Conservation (phyloP, 2,888 invertebrate species). For the Tiphia femorata region DNA sequence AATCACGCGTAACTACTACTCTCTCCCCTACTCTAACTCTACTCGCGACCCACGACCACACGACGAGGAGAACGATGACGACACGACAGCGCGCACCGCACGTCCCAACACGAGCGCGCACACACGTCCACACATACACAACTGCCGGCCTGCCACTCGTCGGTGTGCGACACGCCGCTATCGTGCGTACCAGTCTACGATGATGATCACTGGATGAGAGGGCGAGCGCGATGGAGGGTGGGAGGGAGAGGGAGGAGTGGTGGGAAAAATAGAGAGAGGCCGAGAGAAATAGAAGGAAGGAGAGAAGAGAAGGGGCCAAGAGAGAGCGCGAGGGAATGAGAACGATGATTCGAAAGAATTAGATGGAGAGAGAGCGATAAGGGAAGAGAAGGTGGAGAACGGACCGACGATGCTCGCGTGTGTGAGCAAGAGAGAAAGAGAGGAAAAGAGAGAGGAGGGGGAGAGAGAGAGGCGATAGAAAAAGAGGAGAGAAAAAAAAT, state of each 20-base stretch:
- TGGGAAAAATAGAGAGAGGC: conserved; percentile 14
- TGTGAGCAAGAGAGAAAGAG: conserved; percentile 9
- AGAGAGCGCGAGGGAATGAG: neutral
- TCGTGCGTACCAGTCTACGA: too few relatives aligned
- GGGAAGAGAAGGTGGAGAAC: neutral
- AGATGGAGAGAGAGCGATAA: too few relatives aligned
- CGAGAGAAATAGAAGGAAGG: neutral
- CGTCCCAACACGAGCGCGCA: too few relatives aligned
- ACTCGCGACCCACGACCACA: too few relatives aligned
- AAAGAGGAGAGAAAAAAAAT: conserved; percentile 15
- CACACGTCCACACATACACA: too few relatives aligned
- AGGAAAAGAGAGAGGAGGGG: conserved; percentile 7
- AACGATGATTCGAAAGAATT: too few relatives aligned
- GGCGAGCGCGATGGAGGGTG: conserved; percentile 17
- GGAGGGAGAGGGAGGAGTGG: conserved; percentile 23
- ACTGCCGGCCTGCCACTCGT: too few relatives aligned
- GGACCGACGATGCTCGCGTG: neutral
- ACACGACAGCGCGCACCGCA: too few relatives aligned
- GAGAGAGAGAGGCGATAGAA: conserved; percentile 23
- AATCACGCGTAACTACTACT: conserved; percentile 49
- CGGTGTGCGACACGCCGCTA: too few relatives aligned
- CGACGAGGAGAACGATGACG: too few relatives aligned
- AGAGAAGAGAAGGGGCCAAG: neutral
- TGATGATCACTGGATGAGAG: conserved; percentile 27
- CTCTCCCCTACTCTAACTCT: too few relatives aligned